Conservation (phyloP, 2,113 vertebrate species). For the Barbus barbus region DNA sequence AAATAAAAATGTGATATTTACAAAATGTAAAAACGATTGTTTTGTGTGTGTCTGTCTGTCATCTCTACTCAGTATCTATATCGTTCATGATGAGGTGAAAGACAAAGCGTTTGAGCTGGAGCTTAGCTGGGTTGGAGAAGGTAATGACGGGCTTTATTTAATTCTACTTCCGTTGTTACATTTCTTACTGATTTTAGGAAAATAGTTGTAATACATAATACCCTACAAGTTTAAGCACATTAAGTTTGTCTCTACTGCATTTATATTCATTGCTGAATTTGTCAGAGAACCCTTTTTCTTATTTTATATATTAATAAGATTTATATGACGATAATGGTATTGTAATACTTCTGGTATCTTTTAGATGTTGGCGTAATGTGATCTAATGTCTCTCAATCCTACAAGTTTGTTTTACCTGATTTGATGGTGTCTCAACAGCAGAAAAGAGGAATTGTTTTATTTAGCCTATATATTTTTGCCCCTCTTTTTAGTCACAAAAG, state of each 20-base stretch:
- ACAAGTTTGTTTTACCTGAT: too few relatives aligned
- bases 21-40: background rate
- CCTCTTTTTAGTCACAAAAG: slow-evolving; percentile 84
- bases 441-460: too few relatives aligned
- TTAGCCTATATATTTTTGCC: background rate
- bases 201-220: background rate
- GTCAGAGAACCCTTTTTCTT: too few relatives aligned
- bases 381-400: too few relatives aligned
- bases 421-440: too few relatives aligned
- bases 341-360: too few relatives aligned
- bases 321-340: too few relatives aligned
- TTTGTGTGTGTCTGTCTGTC: too few relatives aligned
- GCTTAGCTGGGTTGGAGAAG: slow-evolving; percentile 98
- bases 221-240: too few relatives aligned
- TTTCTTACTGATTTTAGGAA: background rate
- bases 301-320: too few relatives aligned
- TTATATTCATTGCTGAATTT: background rate
- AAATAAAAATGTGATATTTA: background rate
- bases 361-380: too few relatives aligned
- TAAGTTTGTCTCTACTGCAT: too few relatives aligned
- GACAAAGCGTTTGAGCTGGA: slow-evolving; percentile 98
- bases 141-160: slow-evolving; percentile 67
- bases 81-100: slow-evolving; percentile 98
- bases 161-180: background rate
- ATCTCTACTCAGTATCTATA: slow-evolving; percentile 89